These are phyloP conservation scores for Lasioglossum leucozonium DNA, from an alignment of 2,888 invertebrate genomes.

Conservation along the genomic window DNA sequence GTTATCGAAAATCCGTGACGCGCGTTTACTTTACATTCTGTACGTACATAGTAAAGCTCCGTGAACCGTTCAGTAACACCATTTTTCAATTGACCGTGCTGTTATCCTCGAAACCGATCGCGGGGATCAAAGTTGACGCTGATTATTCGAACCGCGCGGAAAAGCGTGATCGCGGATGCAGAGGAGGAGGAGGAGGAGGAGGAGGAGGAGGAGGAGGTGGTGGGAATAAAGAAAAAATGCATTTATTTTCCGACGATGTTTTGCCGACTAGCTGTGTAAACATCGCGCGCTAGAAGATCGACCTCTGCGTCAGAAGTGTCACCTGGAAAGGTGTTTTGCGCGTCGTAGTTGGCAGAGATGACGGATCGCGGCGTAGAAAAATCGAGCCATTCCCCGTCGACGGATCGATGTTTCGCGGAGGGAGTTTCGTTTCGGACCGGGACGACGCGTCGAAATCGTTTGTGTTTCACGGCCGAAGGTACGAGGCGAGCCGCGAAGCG, in stretches of 20 bases:
- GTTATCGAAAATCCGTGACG: neutral
- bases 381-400: neutral
- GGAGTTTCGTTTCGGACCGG: neutral
- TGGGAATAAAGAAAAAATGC: too few species aligned
- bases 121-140: neutral
- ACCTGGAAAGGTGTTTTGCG: slow-evolving; percentile 23
- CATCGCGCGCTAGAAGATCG: slow-evolving; percentile 18
- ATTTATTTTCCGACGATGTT: slow-evolving; percentile 23
- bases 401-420: too few species aligned
- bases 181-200: too few species aligned
- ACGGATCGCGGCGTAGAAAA: neutral
- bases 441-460: neutral
- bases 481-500: neutral
- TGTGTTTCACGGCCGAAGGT: neutral
- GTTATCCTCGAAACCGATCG: neutral
- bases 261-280: neutral
- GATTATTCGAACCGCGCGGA: neutral
- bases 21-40: neutral
- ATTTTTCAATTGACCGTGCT: neutral
- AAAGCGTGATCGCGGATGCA: neutral
- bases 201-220: too few species aligned
- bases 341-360: slow-evolving; percentile 11
- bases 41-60: neutral
- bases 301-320: slow-evolving; percentile 16
- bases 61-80: neutral